phyloP scores from a whole-genome alignment of 2,113 vertebrate species.

The Myrmecobius fasciatus region DNA sequence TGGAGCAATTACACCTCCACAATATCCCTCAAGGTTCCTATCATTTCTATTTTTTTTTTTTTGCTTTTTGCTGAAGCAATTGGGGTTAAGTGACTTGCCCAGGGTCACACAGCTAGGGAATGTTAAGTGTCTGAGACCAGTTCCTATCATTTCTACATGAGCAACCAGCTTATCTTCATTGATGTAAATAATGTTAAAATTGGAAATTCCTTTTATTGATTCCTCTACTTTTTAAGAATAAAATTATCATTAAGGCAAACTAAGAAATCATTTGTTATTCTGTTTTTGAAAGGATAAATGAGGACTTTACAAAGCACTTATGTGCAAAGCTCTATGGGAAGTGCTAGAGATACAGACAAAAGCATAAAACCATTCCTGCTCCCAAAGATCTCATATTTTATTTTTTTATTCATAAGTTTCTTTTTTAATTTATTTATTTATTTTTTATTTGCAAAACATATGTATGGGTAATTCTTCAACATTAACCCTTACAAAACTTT shows the following conservation, averaged over 20 bases:
- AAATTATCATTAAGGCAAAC: not conserved
- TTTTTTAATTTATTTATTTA: too few species aligned
- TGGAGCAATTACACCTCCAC: not conserved
- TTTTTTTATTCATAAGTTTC: too few species aligned
- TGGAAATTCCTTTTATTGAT: not conserved
- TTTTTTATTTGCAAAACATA: too few species aligned
- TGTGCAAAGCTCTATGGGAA: not conserved
- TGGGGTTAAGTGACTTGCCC: too few species aligned
- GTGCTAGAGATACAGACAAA: not conserved
- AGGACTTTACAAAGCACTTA: not conserved
- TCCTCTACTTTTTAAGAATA: not conserved
- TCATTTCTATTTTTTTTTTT: too few species aligned
- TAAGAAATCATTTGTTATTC: not conserved
- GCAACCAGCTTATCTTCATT: not conserved
- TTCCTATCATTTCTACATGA: not conserved
- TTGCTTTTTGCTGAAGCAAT: too few species aligned
- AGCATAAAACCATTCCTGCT: not conserved
- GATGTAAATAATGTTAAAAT: not conserved
- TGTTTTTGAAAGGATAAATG: not conserved
- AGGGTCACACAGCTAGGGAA: too few species aligned
- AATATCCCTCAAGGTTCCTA: not conserved
- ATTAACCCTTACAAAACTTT: too few species aligned
- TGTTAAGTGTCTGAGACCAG: too few species aligned
- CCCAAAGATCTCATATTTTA: not conserved
- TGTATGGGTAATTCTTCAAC: too few species aligned